Evolutionary conservation across 2,113 vertebrate species (phyloP).

Genomic region (Myotis lucifugus): DNA sequence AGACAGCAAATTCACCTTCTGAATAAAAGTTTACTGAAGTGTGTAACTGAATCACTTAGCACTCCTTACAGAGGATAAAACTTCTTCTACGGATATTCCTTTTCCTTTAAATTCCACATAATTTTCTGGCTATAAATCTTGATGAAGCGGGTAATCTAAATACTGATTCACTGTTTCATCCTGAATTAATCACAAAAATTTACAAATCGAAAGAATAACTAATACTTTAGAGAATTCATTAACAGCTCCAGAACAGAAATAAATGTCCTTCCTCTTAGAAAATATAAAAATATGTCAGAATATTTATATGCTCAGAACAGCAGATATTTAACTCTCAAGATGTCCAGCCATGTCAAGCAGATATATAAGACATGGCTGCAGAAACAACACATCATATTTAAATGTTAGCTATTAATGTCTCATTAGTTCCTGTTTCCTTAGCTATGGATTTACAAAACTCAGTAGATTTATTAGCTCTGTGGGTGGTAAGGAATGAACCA

Average conservation of each 20-base stretch:
- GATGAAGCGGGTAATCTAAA: slow-evolving; percentile 42
- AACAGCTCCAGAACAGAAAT: slow-evolving; percentile 54
- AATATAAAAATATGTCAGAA: slow-evolving; percentile 8
- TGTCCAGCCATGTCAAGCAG: slow-evolving; percentile 35
- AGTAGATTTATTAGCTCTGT: not conserved
- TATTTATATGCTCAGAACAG: not conserved
- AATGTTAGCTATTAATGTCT: slow-evolving; percentile 62
- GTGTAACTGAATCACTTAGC: slow-evolving; percentile 47
- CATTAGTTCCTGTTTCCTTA: slow-evolving; percentile 72
- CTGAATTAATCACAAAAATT: slow-evolving; percentile 38
- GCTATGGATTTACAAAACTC: slow-evolving; percentile 58
- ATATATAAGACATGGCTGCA: slow-evolving; percentile 71
- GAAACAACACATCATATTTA: slow-evolving; percentile 68
- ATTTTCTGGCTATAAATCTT: slow-evolving; percentile 58
- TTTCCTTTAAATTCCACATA: slow-evolving; percentile 45
- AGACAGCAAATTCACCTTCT: slow-evolving; percentile 41
- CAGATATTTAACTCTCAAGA: slow-evolving; percentile 56
- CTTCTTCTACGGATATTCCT: not conserved
- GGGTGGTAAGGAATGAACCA: not conserved
- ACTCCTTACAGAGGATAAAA: slow-evolving; percentile 1
- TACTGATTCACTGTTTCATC: slow-evolving; percentile 43
- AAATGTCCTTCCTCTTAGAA: slow-evolving; percentile 4
- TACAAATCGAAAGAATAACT: slow-evolving; percentile 37
- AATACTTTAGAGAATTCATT: not conserved
- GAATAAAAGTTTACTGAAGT: slow-evolving; percentile 22